These are phyloP conservation scores for Myathropa florea DNA, from an alignment of 2,888 invertebrate species.

Conservation along the genomic window DNA sequence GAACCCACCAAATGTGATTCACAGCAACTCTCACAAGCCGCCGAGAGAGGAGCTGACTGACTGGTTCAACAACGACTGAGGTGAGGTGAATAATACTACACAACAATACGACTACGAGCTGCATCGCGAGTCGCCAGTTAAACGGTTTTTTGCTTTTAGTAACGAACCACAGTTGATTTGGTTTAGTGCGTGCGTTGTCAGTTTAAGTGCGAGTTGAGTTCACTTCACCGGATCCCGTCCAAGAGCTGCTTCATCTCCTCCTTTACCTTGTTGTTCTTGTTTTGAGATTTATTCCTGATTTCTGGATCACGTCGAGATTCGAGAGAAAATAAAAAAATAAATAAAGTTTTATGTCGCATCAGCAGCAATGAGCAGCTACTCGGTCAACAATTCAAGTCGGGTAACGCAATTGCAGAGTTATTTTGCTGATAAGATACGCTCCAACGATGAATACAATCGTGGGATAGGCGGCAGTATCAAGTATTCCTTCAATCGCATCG, in stretches of 20 bases:
- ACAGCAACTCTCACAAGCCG: slow-evolving; percentile 33
- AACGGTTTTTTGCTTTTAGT: slow-evolving; percentile 70
- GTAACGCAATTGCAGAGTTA: slow-evolving; percentile 68
- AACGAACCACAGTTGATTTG: slow-evolving; percentile 66
- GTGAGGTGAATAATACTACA: slow-evolving; percentile 60
- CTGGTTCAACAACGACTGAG: slow-evolving; percentile 64
- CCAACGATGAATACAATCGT: slow-evolving; percentile 66
- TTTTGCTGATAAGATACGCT: slow-evolving; percentile 70
- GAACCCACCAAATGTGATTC: slow-evolving; percentile 34
- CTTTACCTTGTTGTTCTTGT: slow-evolving; percentile 10
- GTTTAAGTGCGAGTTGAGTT: slow-evolving; percentile 26
- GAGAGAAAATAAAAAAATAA: background rate
- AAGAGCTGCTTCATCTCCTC: background rate
- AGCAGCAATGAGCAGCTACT: slow-evolving; percentile 59
- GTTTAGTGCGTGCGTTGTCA: slow-evolving; percentile 65
- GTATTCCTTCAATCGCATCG: slow-evolving; percentile 62
- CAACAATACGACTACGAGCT: slow-evolving; percentile 43
- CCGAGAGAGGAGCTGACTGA: slow-evolving; percentile 59
- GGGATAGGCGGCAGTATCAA: slow-evolving; percentile 56
- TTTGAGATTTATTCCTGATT: background rate
- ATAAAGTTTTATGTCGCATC: slow-evolving; percentile 14
- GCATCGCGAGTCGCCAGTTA: slow-evolving; percentile 58
- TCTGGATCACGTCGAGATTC: background rate
- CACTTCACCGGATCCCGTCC: too few relatives aligned
- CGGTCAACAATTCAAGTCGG: slow-evolving; percentile 63